Evolutionary conservation across 2,113 vertebrate genomes (phyloP), one percentile per base, ranked within the genome.

Genomic region (Phycodurus eques): DNA sequence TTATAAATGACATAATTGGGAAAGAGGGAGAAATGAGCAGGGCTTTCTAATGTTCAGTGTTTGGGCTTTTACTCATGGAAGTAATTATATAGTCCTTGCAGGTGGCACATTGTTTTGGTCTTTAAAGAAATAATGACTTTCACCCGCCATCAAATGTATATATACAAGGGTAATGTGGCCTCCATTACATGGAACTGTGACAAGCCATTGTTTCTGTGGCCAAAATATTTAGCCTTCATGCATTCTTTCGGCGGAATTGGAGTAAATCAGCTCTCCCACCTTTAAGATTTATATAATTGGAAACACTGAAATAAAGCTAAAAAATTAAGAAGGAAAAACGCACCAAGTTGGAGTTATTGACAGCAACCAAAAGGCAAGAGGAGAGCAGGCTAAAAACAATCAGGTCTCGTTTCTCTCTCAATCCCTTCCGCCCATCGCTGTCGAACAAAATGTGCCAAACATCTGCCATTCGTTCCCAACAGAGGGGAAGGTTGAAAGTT

Each of bases 251-350:
- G 54, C 22, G 54, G 59, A 75, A 67, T 46, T 75, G 61, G 31
- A 75, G 27, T 39, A 65, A 82, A 61, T 60, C 67, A 73, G 78
- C 66, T 57, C 70, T 76, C 57, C 63, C 70, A 70, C 75, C 56
- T 51, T 60, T 79, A 62, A 67, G 46, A 17, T 73, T 84, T 68
- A 51, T 75, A 78, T 86, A 78, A 83, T 80, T 72, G 80, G 88
- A 87, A 90, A 86, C 69, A 88, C 74, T 87, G 77, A 88, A 76
- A 71, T 76, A 68, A 79, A 74, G 71, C 72, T 77, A 22, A 73
- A 71, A 78, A 76, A 64, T 70, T 70, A 57, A 49, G 46, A 67
- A 46, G 70, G 75, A 68, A 82, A 85, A 79, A 74, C 35, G 79
- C 19, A 19, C 22, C 49, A 54, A 1, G 72, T 70, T 15, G 3